Conservation (phyloP, 2,888 invertebrate species). For the Sicus ferrugineus region DNA sequence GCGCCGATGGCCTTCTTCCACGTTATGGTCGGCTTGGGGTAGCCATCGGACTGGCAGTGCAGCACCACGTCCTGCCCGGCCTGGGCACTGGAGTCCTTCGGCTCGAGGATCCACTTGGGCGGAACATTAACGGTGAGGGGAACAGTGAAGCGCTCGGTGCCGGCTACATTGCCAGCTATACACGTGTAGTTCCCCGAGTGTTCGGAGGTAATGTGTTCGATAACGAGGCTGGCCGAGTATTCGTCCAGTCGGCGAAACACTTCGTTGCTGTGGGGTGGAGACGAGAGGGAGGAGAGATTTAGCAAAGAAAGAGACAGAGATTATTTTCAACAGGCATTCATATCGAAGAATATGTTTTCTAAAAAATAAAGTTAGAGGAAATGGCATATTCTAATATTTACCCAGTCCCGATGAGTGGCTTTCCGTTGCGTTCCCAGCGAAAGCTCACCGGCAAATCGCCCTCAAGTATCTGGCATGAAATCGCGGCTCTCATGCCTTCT, state of each 20-base stretch:
- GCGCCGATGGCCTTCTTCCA: slow-evolving; percentile 90
- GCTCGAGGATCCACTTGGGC: slow-evolving; percentile 88
- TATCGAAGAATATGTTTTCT: no score
- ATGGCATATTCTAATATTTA: slow-evolving; percentile 41
- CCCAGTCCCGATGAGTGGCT: slow-evolving; percentile 74
- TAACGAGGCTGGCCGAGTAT: slow-evolving; percentile 84
- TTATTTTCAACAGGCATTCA: no score
- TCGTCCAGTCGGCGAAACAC: slow-evolving; percentile 76
- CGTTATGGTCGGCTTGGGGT: slow-evolving; percentile 85
- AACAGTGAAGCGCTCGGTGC: slow-evolving; percentile 78
- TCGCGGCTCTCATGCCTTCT: slow-evolving; percentile 88
- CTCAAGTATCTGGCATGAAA: slow-evolving; percentile 89
- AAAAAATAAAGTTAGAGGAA: background rate
- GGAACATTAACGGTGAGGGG: slow-evolving; percentile 87
- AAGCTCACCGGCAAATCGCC: slow-evolving; percentile 92
- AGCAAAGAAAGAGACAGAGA: no score
- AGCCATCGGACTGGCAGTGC: slow-evolving; percentile 91
- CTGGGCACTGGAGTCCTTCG: slow-evolving; percentile 81
- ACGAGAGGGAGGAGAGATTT: background rate
- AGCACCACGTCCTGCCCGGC: slow-evolving; percentile 84
- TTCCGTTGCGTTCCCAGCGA: slow-evolving; percentile 89
- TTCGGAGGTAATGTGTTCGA: slow-evolving; percentile 83
- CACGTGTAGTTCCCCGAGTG: slow-evolving; percentile 94
- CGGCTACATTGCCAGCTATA: slow-evolving; percentile 85
- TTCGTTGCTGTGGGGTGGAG: slow-evolving; percentile 60